Base-by-base conservation (phyloP, 2,888 invertebrate genomes). In the Atethmia centrago region DNA sequence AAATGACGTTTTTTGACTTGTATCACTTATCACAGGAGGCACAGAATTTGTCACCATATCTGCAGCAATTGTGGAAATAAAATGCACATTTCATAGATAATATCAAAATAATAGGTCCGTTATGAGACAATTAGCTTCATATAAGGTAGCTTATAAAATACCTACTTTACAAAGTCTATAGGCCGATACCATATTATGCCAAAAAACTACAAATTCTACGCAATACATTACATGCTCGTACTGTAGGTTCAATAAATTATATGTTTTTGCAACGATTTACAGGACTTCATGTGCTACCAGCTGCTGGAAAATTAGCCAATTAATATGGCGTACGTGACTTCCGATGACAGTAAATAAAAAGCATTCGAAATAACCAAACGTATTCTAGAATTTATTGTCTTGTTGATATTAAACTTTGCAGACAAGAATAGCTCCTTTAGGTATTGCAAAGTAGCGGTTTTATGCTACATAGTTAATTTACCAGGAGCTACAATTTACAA, bases 251-350 rank as follows among this genome's bases (percentile, higher is more conserved):
- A 67, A 80, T 82, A 80, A 82, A 82, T 83, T 75, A 1, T 53
- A 47, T 66, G 69, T 83, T 82, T 82, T 82, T 82, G 80, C 70
- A 31, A 55, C 61, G 75, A 83, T 83, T 83, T 73, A 72, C 80
- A 66, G 62, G 55, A 47, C 71, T 74, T 69, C 64, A 64, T 64
- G 21, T 45, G 63, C 71, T 49, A 51, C 55, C 75, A 83, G 66
- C 75, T 83, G 70, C 75, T 70, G 69, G 45, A 59, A 74, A 82
- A 82, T 68, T 71, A 68, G 70, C 67, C 66, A 83, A 80, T 82
- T 82, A 80, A 84, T 80, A 83, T 71, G 67, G 67, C 36, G 16
- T 8, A 82, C 80, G 80, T 83, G 83, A 82, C 80, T 74, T 78
- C 74, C 83, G 68, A 74, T 74, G 74, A 68, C 36, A 49, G 61